phyloP scores from a whole-genome alignment of 2,797 vertebrate genomes.

The Pitangus sulphuratus region DNA sequence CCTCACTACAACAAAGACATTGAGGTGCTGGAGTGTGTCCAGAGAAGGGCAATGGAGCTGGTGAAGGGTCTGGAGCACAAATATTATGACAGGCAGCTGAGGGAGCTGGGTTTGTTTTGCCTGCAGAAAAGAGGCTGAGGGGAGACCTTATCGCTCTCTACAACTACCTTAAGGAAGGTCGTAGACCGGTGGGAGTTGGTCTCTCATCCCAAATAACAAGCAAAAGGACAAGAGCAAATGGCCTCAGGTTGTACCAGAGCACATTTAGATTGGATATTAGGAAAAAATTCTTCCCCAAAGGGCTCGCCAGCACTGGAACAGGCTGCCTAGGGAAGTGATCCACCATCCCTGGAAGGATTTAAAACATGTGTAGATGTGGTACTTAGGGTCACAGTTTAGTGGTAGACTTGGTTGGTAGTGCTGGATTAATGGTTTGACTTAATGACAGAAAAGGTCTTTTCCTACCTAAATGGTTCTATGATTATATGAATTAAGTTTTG shows the following conservation, averaged over 20 bases:
- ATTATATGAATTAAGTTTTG: background rate
- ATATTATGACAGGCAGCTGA: background rate
- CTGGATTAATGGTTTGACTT: background rate
- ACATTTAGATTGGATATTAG: background rate
- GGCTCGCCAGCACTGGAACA: background rate
- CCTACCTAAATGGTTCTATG: background rate
- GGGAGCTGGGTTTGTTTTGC: background rate
- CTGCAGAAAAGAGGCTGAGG: background rate
- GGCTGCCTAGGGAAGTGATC: background rate
- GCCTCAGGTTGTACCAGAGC: background rate
- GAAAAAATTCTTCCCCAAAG: background rate
- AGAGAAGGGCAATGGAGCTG: background rate
- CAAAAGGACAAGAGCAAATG: background rate
- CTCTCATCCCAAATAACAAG: background rate
- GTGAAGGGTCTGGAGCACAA: background rate
- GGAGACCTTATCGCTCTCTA: background rate
- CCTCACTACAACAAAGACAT: background rate
- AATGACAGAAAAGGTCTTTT: background rate
- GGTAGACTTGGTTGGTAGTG: background rate
- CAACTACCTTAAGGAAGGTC: background rate
- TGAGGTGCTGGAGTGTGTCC: background rate
- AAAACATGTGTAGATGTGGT: background rate
- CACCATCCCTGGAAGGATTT: background rate
- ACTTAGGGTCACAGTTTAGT: background rate
- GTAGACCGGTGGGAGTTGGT: background rate